Base-by-base conservation (phyloP, 2,113 vertebrate genomes). In the Cyanistes caeruleus region DNA sequence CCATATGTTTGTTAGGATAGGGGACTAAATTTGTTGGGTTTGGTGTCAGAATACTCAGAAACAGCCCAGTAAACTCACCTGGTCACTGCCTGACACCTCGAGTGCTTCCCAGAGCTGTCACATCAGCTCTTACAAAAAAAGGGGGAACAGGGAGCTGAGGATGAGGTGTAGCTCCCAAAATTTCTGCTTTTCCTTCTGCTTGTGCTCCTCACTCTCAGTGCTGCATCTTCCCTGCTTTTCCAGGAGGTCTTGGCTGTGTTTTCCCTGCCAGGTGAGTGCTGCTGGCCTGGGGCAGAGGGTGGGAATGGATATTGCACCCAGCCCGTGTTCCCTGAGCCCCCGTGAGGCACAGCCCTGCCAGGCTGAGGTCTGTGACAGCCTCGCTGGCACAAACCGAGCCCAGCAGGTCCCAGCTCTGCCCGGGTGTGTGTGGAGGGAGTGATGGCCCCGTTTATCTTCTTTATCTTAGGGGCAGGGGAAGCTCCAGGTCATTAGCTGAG, bases 391-490 rank as follows among this genome's bases (percentile, higher is more conserved):
- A 15, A 5, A 1, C 24, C 3, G 55, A 30, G 8, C 4, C 13
- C 5, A 3, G 37, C 52, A 24, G 41, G 4, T 22, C 49, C 31
- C 53, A 18, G 53, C 5, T 8, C 37, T 9, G 14, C 10, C 41
- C 13, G 11, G 13, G 5, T 5, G 63, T 7, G 15, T 7, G 31
- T 5, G 39, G 0, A 23, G 31, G 60, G 39, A 81, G 62, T 0
- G 3, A 22, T 2, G 1, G 28, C 35, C 39, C 18, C 16, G 0
- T 31, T 75, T n/a, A 43, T 14, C n/a, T 65, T 3, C 17, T 3
- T 49, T 28, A 22, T 33, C 5, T 2, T 1, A 8, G 1, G 3
- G 41, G 65, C 37, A 62, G 46, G 18, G 41, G 25, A 74, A 69
- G 35, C n/a, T 60, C 33, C 7, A 14, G 33, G 27, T 37, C 18